phyloP scores from a whole-genome alignment of 1,140 invertebrate species.

The Calliphora vicina region DNA sequence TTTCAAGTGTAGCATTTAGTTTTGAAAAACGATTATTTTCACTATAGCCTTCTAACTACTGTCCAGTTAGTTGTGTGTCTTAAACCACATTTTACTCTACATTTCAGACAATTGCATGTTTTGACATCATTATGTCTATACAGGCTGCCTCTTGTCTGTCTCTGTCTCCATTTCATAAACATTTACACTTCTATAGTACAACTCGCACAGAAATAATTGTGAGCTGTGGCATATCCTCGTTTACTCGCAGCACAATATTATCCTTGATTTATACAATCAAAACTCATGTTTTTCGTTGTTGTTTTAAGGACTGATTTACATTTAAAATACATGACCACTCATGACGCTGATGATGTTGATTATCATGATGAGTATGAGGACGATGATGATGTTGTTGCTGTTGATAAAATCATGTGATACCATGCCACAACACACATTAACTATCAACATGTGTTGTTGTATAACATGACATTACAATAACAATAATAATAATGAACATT shows the following conservation, averaged over 20 bases:
- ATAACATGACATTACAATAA: background rate
- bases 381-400: background rate
- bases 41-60: too few species aligned
- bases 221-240: background rate
- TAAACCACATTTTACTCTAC: too few species aligned
- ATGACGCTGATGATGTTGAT: background rate
- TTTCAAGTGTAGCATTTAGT: too few species aligned
- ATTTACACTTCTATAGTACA: background rate
- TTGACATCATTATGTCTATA: background rate
- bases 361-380: background rate
- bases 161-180: background rate
- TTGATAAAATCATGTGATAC: background rate
- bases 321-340: constrained; percentile 9
- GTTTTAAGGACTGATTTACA: background rate
- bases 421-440: background rate
- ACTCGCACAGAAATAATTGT: background rate
- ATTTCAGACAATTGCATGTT: background rate
- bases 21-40: too few species aligned
- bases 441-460: background rate
- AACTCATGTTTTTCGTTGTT: background rate
- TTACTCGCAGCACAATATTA: background rate
- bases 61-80: too few species aligned
- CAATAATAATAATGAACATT: background rate
- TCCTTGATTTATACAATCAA: constrained; percentile 13
- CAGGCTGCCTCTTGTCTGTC: background rate